Percentiles rank a stretch among this genome's conserved stretches.
phyloP scores from a whole-genome alignment of 2,888 invertebrate genomes.

The Cosmia pyralina region DNA sequence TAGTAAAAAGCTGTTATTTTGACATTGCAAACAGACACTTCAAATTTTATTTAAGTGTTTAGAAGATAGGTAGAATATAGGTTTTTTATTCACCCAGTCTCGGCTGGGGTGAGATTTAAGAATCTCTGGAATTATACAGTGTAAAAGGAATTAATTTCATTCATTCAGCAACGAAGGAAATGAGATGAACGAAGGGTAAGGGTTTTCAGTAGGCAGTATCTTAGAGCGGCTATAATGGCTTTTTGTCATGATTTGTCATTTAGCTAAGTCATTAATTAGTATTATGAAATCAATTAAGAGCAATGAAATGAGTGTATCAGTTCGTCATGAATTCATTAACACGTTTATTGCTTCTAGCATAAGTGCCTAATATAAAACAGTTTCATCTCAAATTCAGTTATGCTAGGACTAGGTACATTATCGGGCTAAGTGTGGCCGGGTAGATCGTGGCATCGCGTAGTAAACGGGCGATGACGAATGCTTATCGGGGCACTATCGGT shows the following conservation, averaged over 20 bases:
- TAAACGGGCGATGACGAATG: no score
- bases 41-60: no score
- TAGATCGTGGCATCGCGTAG: no score
- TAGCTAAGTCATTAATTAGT: neutral
- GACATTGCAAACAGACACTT: no score
- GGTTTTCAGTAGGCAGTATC: constrained; percentile 2
- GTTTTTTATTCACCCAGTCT: constrained; percentile 17
- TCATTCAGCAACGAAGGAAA: constrained; percentile 27
- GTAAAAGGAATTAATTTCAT: constrained; percentile 36
- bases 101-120: constrained; percentile 17
- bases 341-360: neutral
- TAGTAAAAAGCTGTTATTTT: no score
- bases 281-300: neutral
- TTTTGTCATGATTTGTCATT: constrained; percentile 2
- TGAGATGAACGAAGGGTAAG: constrained; percentile 17
- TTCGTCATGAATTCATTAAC: no score
- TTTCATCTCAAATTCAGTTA: neutral
- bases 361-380: neutral
- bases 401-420: no score
- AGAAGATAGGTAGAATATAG: constrained; percentile 1
- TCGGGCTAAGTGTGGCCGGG: no score
- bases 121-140: constrained; percentile 28
- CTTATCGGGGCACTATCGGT: no score
- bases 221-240: neutral
- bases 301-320: neutral